These are phyloP conservation scores for Oryzaephilus surinamensis DNA, from an alignment of 1,140 invertebrate genomes.

Conservation along the genomic window DNA sequence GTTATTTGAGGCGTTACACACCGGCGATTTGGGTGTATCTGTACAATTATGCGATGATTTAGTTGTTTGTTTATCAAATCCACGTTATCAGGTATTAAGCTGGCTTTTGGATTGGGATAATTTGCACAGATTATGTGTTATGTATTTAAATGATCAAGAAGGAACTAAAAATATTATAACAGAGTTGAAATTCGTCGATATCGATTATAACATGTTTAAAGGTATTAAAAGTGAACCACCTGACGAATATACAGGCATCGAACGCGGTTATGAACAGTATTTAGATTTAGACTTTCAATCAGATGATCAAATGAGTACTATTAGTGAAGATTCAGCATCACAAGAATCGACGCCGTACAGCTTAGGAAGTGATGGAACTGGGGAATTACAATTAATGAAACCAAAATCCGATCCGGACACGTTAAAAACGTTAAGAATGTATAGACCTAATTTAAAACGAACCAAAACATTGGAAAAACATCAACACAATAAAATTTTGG, in stretches of 20 bases:
- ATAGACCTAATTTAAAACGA: slow-evolving; percentile 35
- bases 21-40: slow-evolving; percentile 43
- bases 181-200: slow-evolving; percentile 52
- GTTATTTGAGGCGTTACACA: slow-evolving; percentile 29
- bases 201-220: slow-evolving; percentile 53
- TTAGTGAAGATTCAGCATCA: slow-evolving; percentile 19
- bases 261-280: slow-evolving; percentile 46
- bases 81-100: slow-evolving; percentile 49
- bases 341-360: slow-evolving; percentile 16
- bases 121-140: slow-evolving; percentile 45
- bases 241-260: slow-evolving; percentile 39
- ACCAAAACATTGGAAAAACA: too few species aligned
- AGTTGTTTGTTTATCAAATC: slow-evolving; percentile 47
- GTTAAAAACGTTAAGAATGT: slow-evolving; percentile 45
- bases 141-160: slow-evolving; percentile 48
- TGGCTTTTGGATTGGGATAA: slow-evolving; percentile 51
- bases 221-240: slow-evolving; percentile 41
- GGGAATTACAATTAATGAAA: slow-evolving; percentile 13
- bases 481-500: too few species aligned
- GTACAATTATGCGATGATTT: slow-evolving; percentile 50
- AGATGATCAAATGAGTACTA: slow-evolving; percentile 16
- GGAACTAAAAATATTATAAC: slow-evolving; percentile 47
- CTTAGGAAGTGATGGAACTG: slow-evolving; percentile 21
- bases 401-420: slow-evolving; percentile 43
- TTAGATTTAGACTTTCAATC: slow-evolving; percentile 25